Conservation (phyloP, 2,113 vertebrate species). For the Hyperoodon ampullatus region DNA sequence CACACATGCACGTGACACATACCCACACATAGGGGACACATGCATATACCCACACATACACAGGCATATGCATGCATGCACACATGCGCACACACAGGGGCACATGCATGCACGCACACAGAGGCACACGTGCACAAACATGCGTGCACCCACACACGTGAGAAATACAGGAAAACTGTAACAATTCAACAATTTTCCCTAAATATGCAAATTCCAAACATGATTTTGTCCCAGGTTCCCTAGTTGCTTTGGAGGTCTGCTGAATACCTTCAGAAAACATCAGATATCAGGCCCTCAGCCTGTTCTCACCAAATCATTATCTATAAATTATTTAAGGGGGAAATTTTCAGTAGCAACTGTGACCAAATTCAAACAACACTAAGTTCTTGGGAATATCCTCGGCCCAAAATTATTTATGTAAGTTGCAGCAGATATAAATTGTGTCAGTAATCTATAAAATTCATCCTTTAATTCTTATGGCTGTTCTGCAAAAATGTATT, state of each 20-base stretch:
- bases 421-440: not conserved
- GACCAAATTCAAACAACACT: not conserved
- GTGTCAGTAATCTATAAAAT: not conserved
- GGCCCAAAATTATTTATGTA: not conserved
- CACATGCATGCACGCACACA: too few species aligned
- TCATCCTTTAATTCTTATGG: not conserved
- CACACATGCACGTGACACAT: too few species aligned
- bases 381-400: not conserved
- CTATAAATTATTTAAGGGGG: not conserved
- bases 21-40: too few species aligned
- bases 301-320: not conserved
- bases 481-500: not conserved
- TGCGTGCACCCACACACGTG: not conserved
- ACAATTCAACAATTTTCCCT: not conserved
- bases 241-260: not conserved
- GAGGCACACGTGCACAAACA: too few species aligned
- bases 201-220: not conserved
- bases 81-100: rapidly evolving
- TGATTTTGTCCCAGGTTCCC: not conserved
- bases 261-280: not conserved
- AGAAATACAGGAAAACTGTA: not conserved
- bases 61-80: too few species aligned
- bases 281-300: not conserved
- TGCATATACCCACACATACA: too few species aligned
- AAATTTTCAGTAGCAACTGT: not conserved